These are phyloP conservation scores for Hippocampus barbouri DNA, from an alignment of 2,113 vertebrate genomes.

Conservation along the genomic window DNA sequence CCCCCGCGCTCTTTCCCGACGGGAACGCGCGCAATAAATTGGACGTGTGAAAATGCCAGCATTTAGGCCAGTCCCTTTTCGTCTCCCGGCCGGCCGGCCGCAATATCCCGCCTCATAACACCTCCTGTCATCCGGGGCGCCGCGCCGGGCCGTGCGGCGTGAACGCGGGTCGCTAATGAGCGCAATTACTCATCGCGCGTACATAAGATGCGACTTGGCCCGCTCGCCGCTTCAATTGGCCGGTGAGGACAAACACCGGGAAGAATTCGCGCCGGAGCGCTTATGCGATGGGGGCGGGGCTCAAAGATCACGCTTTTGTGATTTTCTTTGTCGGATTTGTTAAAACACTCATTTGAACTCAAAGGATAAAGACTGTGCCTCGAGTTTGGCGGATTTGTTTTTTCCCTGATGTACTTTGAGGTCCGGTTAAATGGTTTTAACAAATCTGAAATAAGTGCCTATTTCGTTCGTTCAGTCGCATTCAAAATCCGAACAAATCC, in stretches of 20 bases:
- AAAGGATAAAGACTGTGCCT: too few species aligned
- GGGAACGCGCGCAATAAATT: slow-evolving; percentile 54
- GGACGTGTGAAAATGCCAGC: slow-evolving; percentile 63
- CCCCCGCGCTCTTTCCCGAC: not conserved
- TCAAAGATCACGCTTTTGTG: too few species aligned
- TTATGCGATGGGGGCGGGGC: too few species aligned
- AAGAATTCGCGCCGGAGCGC: not conserved
- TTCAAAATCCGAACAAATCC: too few species aligned
- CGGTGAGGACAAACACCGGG: slow-evolving; percentile 32
- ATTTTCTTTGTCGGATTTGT: too few species aligned
- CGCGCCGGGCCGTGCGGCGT: slow-evolving; percentile 64
- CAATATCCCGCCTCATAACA: slow-evolving; percentile 63
- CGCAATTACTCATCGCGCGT: slow-evolving; percentile 66
- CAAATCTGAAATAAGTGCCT: too few species aligned
- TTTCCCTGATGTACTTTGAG: too few species aligned
- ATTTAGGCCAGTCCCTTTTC: slow-evolving; percentile 62
- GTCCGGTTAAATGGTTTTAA: too few species aligned
- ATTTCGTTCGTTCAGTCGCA: too few species aligned
- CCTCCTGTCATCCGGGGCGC: slow-evolving; percentile 65
- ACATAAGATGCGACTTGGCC: slow-evolving; percentile 43
- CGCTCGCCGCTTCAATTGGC: slow-evolving; percentile 36
- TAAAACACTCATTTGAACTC: too few species aligned
- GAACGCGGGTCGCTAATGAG: slow-evolving; percentile 65
- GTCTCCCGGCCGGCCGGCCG: slow-evolving; percentile 53
- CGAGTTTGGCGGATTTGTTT: too few species aligned